These are phyloP conservation scores for Acanthaster planci DNA, from an alignment of 35 echinoderm and acorn worm genomes.

Conservation along the genomic window DNA sequence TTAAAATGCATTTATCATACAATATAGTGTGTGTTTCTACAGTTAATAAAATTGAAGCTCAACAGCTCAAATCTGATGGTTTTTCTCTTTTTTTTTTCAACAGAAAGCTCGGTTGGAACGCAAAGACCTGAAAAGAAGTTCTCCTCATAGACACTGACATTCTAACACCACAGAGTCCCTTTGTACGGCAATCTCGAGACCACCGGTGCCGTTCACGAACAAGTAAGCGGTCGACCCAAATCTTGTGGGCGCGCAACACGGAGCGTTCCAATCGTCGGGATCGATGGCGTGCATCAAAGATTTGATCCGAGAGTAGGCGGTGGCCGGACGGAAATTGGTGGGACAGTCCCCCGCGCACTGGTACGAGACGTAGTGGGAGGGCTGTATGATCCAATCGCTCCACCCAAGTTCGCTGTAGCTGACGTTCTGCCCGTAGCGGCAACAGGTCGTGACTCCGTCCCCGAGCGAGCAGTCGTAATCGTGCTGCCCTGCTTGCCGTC, in stretches of 20 bases:
- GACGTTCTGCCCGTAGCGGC: neutral
- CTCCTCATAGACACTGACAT: neutral
- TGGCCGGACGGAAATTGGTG: neutral
- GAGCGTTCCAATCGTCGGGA: neutral
- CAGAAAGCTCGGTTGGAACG: no score
- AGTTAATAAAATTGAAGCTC: no score
- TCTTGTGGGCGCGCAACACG: neutral
- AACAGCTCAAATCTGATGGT: no score
- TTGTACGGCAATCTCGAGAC: neutral
- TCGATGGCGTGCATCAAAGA: neutral
- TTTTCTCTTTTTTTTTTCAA: no score
- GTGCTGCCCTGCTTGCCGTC: neutral
- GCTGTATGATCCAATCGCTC: neutral
- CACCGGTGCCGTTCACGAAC: neutral
- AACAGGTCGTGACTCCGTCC: neutral
- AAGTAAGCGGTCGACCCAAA: neutral
- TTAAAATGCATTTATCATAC: no score
- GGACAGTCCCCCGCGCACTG: neutral
- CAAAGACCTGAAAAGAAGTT: neutral
- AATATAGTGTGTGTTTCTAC: no score
- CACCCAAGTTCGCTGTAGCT: neutral
- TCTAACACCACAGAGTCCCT: neutral
- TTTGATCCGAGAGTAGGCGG: neutral
- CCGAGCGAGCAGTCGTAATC: neutral
- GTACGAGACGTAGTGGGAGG: neutral